These are phyloP conservation scores for Hylomyscus alleni DNA, from an alignment of 2,797 vertebrate species.

Conservation along the genomic window DNA sequence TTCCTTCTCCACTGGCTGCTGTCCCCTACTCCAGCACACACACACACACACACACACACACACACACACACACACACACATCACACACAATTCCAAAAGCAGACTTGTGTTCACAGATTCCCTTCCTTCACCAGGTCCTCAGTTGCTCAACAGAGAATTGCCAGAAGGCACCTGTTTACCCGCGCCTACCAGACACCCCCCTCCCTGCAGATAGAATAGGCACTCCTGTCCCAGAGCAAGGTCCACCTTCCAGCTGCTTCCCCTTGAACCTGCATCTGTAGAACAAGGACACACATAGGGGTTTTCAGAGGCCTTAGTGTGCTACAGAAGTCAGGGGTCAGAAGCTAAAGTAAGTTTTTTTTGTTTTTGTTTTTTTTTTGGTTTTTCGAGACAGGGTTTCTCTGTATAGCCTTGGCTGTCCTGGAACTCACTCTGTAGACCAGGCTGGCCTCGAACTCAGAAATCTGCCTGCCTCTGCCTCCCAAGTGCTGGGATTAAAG, in stretches of 20 bases:
- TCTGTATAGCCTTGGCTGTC: too few species aligned
- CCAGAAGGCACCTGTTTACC: neutral
- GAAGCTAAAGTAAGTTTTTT: too few species aligned
- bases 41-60: neutral
- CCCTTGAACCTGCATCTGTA: neutral
- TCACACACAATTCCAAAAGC: neutral
- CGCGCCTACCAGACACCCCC: neutral
- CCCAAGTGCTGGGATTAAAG: too few species aligned
- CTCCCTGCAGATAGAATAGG: neutral
- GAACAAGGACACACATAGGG: neutral
- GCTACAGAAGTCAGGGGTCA: neutral
- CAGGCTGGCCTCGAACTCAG: too few species aligned
- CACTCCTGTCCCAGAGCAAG: neutral
- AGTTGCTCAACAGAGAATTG: neutral
- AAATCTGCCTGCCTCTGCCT: too few species aligned
- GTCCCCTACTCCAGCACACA: neutral
- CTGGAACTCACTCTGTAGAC: too few species aligned
- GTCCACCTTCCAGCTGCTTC: neutral
- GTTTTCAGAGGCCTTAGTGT: neutral
- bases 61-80: neutral
- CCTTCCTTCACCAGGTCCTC: neutral
- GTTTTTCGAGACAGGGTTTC: too few species aligned
- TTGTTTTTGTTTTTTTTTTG: too few species aligned
- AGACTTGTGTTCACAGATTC: neutral
- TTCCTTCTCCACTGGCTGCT: neutral